Percentiles rank a stretch among this genome's conserved stretches.
Conservation (phyloP, 1,140 invertebrate genomes). For the Drosophila varians region DNA sequence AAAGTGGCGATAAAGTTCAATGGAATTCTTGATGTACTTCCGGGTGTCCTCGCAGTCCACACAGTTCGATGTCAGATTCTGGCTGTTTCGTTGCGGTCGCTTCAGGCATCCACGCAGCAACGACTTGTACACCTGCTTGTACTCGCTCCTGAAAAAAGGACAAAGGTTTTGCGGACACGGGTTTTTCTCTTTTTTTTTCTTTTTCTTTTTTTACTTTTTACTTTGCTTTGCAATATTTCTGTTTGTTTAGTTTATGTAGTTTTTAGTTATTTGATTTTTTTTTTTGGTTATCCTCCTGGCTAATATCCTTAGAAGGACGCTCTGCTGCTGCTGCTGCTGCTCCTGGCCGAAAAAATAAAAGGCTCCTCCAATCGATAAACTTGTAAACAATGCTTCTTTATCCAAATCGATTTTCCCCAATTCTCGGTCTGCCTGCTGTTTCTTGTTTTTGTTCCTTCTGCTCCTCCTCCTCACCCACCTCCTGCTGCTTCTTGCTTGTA, state of each 20-base stretch:
- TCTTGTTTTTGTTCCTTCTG: conserved; percentile 61
- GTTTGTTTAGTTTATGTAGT: no score
- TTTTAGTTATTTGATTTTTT: neutral
- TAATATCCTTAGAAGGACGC: neutral
- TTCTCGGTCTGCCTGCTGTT: conserved; percentile 31
- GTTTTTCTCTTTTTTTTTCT: neutral
- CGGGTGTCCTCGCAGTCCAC: conserved; percentile 80
- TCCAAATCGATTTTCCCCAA: conserved; percentile 74
- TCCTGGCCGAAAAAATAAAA: neutral
- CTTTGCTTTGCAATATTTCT: neutral
- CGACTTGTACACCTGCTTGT: conserved; percentile 77
- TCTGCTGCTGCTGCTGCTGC: conserved; percentile 10
- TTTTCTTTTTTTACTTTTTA: neutral
- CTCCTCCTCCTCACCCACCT: no score
- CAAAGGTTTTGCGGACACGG: conserved; percentile 19
- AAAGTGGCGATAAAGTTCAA: conserved; percentile 78
- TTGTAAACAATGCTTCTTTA: conserved; percentile 67
- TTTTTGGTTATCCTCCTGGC: neutral
- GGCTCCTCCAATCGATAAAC: conserved; percentile 64
- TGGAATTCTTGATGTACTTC: conserved; percentile 79
- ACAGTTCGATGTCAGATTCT: conserved; percentile 74
- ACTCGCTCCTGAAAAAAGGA: conserved; percentile 37
- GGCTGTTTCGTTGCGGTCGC: conserved; percentile 74
- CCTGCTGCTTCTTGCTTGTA: conserved; percentile 67
- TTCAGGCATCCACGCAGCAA: conserved; percentile 78